A percentile compares a stretch with the other conserved stretches of the same genome.
phyloP scores from a whole-genome alignment of 2,113 vertebrate genomes.

The Bos taurus region ARS-UCD2.0 NC_037347.1:45493001-45493500 shows the following conservation, averaged over 20 bases:
- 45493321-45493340: not conserved
- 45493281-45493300: not conserved
- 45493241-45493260: not conserved
- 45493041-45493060: not conserved
- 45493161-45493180: constrained; percentile 59
- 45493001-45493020: not conserved
- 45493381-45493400: not conserved
- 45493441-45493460: not conserved
- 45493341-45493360: not conserved
- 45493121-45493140: constrained; percentile 57
- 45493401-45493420: not conserved
- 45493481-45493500: not conserved
- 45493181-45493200: constrained; percentile 4
- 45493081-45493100: constrained; percentile 43
- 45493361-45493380: not conserved
- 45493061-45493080: not conserved
- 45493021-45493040: not conserved
- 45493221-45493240: not conserved
- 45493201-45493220: constrained; percentile 54
- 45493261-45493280: not conserved
- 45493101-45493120: constrained; percentile 68
- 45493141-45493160: constrained; percentile 41
- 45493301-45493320: not conserved
- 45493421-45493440: not conserved
- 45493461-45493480: not conserved